A percentile compares a stretch with the other conserved stretches of the same genome.
Conservation (phyloP, 1,140 invertebrate genomes). For the Apis mellifera region DNA sequence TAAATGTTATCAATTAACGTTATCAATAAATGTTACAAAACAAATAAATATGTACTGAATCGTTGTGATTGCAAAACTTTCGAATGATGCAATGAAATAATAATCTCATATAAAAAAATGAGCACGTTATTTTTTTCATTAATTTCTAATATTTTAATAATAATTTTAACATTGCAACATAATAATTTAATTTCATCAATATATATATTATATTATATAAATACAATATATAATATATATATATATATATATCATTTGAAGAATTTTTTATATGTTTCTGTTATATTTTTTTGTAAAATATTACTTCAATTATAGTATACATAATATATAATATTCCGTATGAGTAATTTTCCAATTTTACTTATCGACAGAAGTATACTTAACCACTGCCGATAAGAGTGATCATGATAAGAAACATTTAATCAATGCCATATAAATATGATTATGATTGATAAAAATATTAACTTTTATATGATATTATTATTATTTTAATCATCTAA, state of each 20-base stretch:
- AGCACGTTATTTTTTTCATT: background rate
- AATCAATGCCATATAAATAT: too few species aligned
- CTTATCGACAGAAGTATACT: background rate
- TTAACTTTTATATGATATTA: background rate
- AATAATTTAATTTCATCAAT: background rate
- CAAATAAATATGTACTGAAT: slow-evolving; percentile 5
- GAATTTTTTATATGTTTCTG: too few species aligned
- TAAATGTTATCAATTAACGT: slow-evolving; percentile 19
- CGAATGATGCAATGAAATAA: background rate
- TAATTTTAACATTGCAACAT: background rate
- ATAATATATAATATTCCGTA: too few species aligned
- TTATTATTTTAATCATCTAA: background rate
- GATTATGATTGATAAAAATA: background rate
- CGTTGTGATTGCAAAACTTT: slow-evolving; percentile 11
- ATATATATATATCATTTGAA: too few species aligned
- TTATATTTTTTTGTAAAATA: too few species aligned
- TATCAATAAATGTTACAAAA: too few species aligned
- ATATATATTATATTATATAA: background rate
- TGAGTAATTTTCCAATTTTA: background rate
- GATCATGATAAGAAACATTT: background rate
- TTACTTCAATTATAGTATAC: too few species aligned
- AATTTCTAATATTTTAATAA: background rate
- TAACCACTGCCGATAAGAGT: background rate
- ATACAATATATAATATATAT: background rate
- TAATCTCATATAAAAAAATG: background rate